phyloP scores from a whole-genome alignment of 2,888 invertebrate species.

The Xanthia icteritia region DNA sequence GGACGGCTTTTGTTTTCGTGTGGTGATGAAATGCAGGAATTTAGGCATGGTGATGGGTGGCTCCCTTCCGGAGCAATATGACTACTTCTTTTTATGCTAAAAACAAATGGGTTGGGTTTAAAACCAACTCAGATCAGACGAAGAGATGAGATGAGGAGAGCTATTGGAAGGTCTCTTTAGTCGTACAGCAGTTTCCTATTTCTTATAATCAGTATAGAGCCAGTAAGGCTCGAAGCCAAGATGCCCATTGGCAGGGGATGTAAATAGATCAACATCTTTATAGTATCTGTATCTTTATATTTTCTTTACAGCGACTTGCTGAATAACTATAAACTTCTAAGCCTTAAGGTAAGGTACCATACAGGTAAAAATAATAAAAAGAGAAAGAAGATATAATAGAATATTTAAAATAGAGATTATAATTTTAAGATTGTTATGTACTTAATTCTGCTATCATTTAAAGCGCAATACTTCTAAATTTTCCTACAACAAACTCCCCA shows the following conservation, averaged over 20 bases:
- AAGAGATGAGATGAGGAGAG: background rate
- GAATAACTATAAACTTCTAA: too few species aligned
- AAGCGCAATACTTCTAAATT: too few species aligned
- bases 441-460: too few species aligned
- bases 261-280: background rate
- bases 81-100: background rate
- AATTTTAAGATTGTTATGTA: too few species aligned
- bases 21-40: conserved; percentile 27
- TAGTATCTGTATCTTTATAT: too few species aligned
- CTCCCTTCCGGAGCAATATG: background rate
- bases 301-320: too few species aligned
- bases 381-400: too few species aligned
- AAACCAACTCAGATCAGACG: background rate
- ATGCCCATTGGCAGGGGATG: background rate
- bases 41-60: background rate
- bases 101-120: background rate
- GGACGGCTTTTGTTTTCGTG: conserved; percentile 31
- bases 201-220: background rate
- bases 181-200: background rate
- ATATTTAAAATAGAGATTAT: too few species aligned
- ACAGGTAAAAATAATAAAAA: too few species aligned
- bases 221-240: background rate
- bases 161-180: background rate
- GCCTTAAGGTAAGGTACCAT: too few species aligned
- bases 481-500: too few species aligned